Base-by-base conservation (phyloP, 2,888 invertebrate species). In the Sicus ferrugineus region DNA sequence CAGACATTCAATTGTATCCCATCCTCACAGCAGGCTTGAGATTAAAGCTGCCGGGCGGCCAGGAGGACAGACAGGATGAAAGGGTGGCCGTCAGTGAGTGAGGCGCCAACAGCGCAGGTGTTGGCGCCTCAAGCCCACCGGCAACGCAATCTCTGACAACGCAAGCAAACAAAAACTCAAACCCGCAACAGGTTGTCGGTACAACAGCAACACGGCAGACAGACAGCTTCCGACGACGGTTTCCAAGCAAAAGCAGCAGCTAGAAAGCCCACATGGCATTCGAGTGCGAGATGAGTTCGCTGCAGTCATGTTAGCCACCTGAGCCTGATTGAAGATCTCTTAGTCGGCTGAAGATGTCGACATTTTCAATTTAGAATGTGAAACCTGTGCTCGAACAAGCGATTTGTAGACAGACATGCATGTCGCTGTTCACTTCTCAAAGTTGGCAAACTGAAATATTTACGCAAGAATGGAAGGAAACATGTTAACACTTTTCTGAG, bases 21-120 rank as follows among this genome's bases (percentile, higher is more conserved):
- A 26, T n/a, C 7, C 42, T 23, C 19, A 23, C 23, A 26, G 38
- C 21, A 42, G 34, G 38, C 11, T 42, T 42, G 26, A 16, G 38
- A 61, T 61, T 42, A 61, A 42, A 61, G 38, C 42, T 16, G 61
- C 23, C 38, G 38, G 16, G n/a, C n/a, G 23, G 26, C 42, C 61
- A 61, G 61, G 21, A 23, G 5, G 38, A 16, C 3, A 42, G 38
- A 14, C 28, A 34, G 21, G 5, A 64, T 52, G 52, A 30, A 52
- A 42, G n/a, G n/a, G n/a, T n/a, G n/a, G 61, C 61, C n/a, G 42
- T 61, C 61, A 61, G 34, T 61, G 42, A 61, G 34, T 61, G 42
- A 61, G 21, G 23, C 61, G 46, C 42, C 61, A 61, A 46, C 46
- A 46, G 6, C 38, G 23, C 42, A 42, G 38, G 38, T 38, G 38